Evolutionary conservation across 2,113 vertebrate genomes (phyloP).

Genomic region (Ranitomeya imitator): DNA sequence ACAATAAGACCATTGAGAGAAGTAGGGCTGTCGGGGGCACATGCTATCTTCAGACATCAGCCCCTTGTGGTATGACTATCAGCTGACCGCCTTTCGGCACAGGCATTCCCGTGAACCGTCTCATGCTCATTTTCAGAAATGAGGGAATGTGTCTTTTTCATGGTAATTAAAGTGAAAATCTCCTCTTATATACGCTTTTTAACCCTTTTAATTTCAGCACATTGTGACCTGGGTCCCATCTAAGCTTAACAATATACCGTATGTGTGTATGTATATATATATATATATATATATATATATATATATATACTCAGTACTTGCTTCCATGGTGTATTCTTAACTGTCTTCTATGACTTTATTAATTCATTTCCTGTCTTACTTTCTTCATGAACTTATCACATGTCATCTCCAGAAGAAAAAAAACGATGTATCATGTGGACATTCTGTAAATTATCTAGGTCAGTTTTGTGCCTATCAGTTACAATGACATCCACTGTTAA

Average conservation of each 20-base stretch:
- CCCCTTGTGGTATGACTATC: conserved; percentile 42
- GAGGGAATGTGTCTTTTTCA: neutral
- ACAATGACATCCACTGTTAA: neutral
- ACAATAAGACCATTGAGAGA: conserved; percentile 48
- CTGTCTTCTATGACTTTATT: neutral
- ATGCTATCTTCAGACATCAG: conserved; percentile 38
- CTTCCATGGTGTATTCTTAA: neutral
- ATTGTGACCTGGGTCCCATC: too few species aligned
- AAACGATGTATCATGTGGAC: neutral
- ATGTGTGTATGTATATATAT: too few species aligned
- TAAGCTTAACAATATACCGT: too few species aligned
- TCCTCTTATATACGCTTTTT: neutral
- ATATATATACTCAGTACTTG: neutral
- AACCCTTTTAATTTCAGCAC: neutral
- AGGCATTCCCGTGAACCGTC: conserved; percentile 23
- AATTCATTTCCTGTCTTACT: conserved; percentile 20
- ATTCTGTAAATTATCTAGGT: conserved; percentile 8
- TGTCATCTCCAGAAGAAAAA: neutral
- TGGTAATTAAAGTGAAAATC: neutral
- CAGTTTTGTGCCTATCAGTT: neutral
- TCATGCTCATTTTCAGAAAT: neutral
- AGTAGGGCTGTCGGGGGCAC: neutral
- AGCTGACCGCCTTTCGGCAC: conserved; percentile 31
- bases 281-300: too few species aligned
- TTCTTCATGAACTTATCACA: neutral